Evolutionary conservation across 1,140 invertebrate species (phyloP), one percentile per base, ranked within the genome.

Genomic region (Cecropterus lyciades): DNA sequence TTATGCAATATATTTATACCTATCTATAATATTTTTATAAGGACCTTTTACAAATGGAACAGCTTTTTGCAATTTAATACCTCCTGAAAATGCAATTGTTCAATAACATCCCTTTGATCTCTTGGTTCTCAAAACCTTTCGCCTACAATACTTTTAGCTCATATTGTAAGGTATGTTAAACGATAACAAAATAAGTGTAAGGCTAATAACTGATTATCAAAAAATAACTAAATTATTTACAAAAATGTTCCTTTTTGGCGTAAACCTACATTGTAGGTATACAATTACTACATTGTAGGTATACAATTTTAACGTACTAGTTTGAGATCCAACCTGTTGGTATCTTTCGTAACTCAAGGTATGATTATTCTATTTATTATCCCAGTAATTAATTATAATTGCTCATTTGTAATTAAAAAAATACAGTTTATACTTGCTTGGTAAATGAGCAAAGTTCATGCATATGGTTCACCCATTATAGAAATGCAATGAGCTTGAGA

Each of bases 1-100:
- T 80, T 81, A 80, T 73, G 74, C 75, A 79, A 82, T 82, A 85
- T 84, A 85, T 83, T 82, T 83, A 80, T 82, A 78, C 72, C 67
- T 83, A 69, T 79, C 70, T 83, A 79, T 81, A 73, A 77, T 81
- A 85, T 83, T 85, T 84, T 84, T 79, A 73, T 84, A 84, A 78
- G 78, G 64, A 80, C 75, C 77, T 82, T 82, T 80, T 79, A 82
- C 77, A 80, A 79, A 74, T 71, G 55, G 69, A 57, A 75, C 72
- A 75, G 70, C 74, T 81, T 81, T 73, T 80, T 77, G 73, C 72
- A 79, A 77, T 72, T 72, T 72, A 55, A 55, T 43, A 30, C 30
- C 20, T 59, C 49, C 43, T 55, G 20, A 67, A 40, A 16, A 69
- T 48, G 13, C 70, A 72, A 66, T 67, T 68, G 67, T 72, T 63